Evolutionary conservation across 2,113 vertebrate genomes (phyloP).

Genomic region (Ascaphus truei): DNA sequence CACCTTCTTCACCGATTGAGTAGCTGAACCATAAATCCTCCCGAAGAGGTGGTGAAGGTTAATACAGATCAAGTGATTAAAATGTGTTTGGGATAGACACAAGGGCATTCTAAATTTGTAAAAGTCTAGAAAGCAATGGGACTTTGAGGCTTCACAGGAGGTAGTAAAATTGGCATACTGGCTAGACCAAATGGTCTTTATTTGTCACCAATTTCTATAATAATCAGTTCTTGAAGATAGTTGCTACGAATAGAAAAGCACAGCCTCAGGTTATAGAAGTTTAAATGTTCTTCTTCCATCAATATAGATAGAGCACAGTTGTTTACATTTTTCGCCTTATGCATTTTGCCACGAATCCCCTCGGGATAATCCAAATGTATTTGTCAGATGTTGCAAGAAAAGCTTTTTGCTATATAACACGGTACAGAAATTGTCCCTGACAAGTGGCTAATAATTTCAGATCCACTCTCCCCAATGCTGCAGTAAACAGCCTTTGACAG

Average conservation of each 20-base stretch:
- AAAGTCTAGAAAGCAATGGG: no score
- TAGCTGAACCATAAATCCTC: no score
- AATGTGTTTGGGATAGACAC: no score
- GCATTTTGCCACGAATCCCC: slow-evolving; percentile 13
- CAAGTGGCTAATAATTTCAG: slow-evolving; percentile 33
- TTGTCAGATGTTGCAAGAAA: slow-evolving; percentile 28
- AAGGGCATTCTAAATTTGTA: no score
- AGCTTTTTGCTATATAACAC: slow-evolving; percentile 25
- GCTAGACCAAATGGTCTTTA: no score
- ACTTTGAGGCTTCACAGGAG: no score
- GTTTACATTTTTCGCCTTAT: slow-evolving; percentile 14
- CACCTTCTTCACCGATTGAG: no score
- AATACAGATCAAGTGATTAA: no score
- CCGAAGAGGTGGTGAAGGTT: no score
- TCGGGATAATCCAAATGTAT: slow-evolving; percentile 26
- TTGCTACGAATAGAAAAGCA: background rate
- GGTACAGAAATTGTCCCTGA: slow-evolving; percentile 26
- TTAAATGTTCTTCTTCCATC: background rate
- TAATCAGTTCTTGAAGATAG: no score
- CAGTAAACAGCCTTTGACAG: slow-evolving; percentile 28
- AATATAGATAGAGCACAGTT: slow-evolving; percentile 1
- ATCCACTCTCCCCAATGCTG: slow-evolving; percentile 18
- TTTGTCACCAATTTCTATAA: no score
- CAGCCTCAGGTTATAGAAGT: background rate
- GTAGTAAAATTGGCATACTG: no score